These are phyloP conservation scores for Coregonus suidteri DNA, from an alignment of 2,797 vertebrate genomes.

Conservation along the genomic window DNA sequence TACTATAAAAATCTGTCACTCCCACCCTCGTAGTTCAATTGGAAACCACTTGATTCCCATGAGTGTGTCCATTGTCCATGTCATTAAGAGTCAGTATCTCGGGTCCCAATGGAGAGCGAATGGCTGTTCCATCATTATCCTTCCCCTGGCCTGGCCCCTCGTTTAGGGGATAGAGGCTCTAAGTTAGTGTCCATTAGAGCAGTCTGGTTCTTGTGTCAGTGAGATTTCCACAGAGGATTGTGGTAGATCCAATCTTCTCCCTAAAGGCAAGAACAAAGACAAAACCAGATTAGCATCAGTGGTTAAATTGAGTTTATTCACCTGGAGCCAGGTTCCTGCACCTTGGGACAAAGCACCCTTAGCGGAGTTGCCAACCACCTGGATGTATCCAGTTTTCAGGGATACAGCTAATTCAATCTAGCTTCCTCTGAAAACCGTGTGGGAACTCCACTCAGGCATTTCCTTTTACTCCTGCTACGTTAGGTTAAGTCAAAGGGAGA, in stretches of 20 bases:
- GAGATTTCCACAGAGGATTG: conserved; percentile 87
- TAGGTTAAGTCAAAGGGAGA: background rate
- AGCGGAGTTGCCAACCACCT: no score
- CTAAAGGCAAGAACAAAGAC: conserved; percentile 60
- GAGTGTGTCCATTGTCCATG: conserved; percentile 16
- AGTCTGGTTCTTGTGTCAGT: conserved; percentile 67
- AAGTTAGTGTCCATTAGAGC: conserved; percentile 30
- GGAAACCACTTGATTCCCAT: conserved; percentile 46
- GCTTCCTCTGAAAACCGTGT: no score
- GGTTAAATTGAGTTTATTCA: background rate
- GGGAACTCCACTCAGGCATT: no score
- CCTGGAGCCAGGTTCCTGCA: background rate
- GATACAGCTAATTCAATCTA: no score
- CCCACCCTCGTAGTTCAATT: conserved; percentile 32
- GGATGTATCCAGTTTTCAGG: no score
- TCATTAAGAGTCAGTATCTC: conserved; percentile 34
- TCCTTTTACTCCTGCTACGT: no score
- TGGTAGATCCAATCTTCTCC: conserved; percentile 89
- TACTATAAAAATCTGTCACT: conserved; percentile 58
- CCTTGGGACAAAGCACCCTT: no score
- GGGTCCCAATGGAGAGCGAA: conserved; percentile 1
- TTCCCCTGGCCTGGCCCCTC: conserved; percentile 28
- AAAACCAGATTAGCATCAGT: background rate
- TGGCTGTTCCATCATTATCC: background rate
- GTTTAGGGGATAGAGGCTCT: conserved; percentile 21